Evolutionary conservation across 2,113 vertebrate species (phyloP).

Genomic region (Perognathus longimembris): DNA sequence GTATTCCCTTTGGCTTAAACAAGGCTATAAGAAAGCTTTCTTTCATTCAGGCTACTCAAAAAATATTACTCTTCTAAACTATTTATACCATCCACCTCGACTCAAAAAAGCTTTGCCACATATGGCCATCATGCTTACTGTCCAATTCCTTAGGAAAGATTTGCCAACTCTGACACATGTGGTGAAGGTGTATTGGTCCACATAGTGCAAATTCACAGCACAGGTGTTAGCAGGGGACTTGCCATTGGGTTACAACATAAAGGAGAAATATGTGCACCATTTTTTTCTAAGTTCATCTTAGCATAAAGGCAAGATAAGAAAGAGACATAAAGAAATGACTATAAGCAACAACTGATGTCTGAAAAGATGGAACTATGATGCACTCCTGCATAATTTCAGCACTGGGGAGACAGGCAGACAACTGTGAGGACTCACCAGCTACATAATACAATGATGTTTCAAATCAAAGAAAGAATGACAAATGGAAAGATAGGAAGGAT

Average conservation of each 20-base stretch:
- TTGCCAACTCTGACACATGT: not conserved
- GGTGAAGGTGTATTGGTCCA: not conserved
- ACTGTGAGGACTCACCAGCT: no score
- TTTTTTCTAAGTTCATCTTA: not conserved
- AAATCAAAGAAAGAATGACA: no score
- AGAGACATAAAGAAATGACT: not conserved
- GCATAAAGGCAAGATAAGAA: not conserved
- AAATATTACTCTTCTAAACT: not conserved
- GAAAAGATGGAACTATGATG: no score
- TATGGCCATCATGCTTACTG: not conserved
- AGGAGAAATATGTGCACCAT: not conserved
- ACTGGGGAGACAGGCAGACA: no score
- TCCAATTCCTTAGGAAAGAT: not conserved
- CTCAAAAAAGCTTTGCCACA: no score
- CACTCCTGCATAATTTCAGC: no score
- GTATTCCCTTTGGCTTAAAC: not conserved
- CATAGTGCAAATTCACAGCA: not conserved
- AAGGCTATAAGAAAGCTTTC: not conserved
- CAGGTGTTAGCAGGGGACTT: not conserved
- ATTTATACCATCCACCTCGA: no score
- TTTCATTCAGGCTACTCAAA: not conserved
- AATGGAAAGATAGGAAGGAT: no score
- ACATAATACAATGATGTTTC: no score
- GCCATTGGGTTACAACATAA: not conserved
- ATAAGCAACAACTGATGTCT: not conserved